A percentile compares a stretch with the other conserved stretches of the same genome.
Evolutionary conservation across 2,797 vertebrate genomes (phyloP).

Genomic region (Semaprochilodus insignis): DNA sequence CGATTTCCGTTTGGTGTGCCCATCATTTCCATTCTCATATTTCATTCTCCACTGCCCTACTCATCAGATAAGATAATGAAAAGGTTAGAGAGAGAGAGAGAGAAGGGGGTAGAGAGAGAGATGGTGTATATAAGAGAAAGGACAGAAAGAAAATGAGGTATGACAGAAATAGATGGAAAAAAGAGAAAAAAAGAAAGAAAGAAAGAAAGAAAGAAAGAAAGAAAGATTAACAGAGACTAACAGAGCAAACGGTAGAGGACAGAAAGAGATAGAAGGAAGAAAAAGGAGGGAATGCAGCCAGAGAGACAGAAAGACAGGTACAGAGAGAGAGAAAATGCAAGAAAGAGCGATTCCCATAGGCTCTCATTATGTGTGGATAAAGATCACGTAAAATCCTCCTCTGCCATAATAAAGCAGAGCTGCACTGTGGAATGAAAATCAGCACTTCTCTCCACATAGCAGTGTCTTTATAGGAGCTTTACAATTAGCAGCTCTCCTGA

Average conservation of each 20-base stretch:
- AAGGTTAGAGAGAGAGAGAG: conserved; percentile 6
- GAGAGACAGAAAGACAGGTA: background rate
- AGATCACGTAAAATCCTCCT: conserved; percentile 68
- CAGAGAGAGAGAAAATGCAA: background rate
- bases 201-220: background rate
- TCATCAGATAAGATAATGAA: conserved; percentile 20
- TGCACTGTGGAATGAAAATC: background rate
- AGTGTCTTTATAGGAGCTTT: no score
- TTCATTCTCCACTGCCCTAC: conserved; percentile 47
- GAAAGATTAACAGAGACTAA: conserved; percentile 43
- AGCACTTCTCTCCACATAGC: background rate
- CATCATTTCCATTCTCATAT: conserved; percentile 59
- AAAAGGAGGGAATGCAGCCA: background rate
- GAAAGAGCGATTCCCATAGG: conserved; percentile 2
- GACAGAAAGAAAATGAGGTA: background rate
- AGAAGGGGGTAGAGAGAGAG: conserved; percentile 47
- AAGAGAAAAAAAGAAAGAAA: background rate
- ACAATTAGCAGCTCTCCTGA: no score
- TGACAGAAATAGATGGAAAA: background rate
- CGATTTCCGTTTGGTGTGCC: conserved; percentile 68
- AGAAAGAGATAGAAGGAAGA: background rate
- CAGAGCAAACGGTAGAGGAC: background rate
- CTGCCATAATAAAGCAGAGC: conserved; percentile 22
- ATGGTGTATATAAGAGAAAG: no score
- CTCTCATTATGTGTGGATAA: conserved; percentile 56